Evolutionary conservation across 2,888 invertebrate species (phyloP), one percentile per base, ranked within the genome.

Genomic region (Neoitamus cyanurus): DNA sequence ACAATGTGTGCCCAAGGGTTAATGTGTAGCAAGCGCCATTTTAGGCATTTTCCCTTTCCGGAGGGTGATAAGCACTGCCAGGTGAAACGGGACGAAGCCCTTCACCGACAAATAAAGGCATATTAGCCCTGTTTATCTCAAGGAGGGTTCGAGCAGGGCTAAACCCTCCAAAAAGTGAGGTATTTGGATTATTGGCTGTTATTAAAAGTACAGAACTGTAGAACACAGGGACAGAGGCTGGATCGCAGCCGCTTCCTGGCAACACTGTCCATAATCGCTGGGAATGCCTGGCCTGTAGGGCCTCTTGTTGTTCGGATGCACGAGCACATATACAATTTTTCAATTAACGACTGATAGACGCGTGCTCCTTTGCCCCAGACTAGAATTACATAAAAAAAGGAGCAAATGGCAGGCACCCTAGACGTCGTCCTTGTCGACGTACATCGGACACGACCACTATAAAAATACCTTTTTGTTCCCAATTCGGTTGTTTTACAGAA

Each of bases 331-430:
- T 58, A 85, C 42, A 84, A 73, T 58, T 75, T 82, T 75, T 58
- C 84, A 84, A 84, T 85, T 85, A 85, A 82, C 83, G 84, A 82
- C 82, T 75, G 85, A 83, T 84, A 84, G 83, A 85, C 84, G 85
- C 84, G 85, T 83, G 84, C 78, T 85, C 46, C 72, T 36, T 82
- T 82, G 82, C 42, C 84, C 82, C 72, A 28, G 73, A 68, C 80
- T 15, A 34, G 7, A 84, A 73, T 78, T 34, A 84, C 30, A 80
- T 46, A 73, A 78, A 69, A 73, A 78, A 75, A n/a, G n/a, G 78
- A 85, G 77, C 73, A 75, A 77, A 72, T 68, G 77, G 78, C 77
- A 77, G 77, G 78, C 77, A 77, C 28, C 72, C 72, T 68, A 69
- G 72, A 80, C 58, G 42, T 83, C 48, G 77, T 83, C 69, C 70